Evolutionary conservation across 2,113 vertebrate genomes (phyloP).

Genomic region (Girardinichthys multiradiatus): DNA sequence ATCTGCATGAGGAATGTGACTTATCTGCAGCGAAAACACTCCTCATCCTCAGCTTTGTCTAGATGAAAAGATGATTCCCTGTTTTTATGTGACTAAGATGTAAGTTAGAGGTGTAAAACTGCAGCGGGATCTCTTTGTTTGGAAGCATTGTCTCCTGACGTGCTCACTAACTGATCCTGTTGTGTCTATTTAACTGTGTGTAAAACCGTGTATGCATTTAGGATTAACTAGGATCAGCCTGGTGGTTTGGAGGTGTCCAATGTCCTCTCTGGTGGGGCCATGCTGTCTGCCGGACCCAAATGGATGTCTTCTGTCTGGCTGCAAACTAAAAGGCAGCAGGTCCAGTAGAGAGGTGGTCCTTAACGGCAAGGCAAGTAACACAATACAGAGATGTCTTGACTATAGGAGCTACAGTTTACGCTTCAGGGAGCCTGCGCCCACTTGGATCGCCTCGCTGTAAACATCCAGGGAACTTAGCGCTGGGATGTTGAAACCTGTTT

Average conservation of each 20-base stretch:
- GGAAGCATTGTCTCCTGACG: slow-evolving; percentile 48
- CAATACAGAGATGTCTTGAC: slow-evolving; percentile 69
- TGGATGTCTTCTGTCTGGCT: slow-evolving; percentile 75
- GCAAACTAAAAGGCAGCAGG: slow-evolving; percentile 48
- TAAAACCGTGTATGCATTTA: slow-evolving; percentile 54
- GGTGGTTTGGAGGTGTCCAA: slow-evolving; percentile 61
- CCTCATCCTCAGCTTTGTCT: slow-evolving; percentile 43
- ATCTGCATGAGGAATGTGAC: slow-evolving; percentile 30
- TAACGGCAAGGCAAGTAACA: slow-evolving; percentile 73
- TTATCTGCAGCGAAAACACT: slow-evolving; percentile 42
- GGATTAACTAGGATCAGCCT: slow-evolving; percentile 68
- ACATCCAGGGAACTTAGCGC: slow-evolving; percentile 25
- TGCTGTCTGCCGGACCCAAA: slow-evolving; percentile 76
- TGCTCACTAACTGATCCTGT: slow-evolving; percentile 60
- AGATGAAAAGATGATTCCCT: slow-evolving; percentile 36
- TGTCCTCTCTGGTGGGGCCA: slow-evolving; percentile 67
- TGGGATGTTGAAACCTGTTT: slow-evolving; percentile 22
- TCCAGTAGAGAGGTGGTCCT: slow-evolving; percentile 62
- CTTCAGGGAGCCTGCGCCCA: slow-evolving; percentile 68
- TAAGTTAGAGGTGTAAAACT: slow-evolving; percentile 39
- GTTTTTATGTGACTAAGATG: slow-evolving; percentile 53
- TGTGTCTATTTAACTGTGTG: slow-evolving; percentile 58
- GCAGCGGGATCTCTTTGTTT: slow-evolving; percentile 41
- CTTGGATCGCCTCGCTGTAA: slow-evolving; percentile 65
- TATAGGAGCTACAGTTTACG: slow-evolving; percentile 75